Percentiles rank a stretch among this genome's conserved stretches.
Evolutionary conservation across 23 tunicate species (phyloP).

Genomic region (Aplidium turbinatum): DNA sequence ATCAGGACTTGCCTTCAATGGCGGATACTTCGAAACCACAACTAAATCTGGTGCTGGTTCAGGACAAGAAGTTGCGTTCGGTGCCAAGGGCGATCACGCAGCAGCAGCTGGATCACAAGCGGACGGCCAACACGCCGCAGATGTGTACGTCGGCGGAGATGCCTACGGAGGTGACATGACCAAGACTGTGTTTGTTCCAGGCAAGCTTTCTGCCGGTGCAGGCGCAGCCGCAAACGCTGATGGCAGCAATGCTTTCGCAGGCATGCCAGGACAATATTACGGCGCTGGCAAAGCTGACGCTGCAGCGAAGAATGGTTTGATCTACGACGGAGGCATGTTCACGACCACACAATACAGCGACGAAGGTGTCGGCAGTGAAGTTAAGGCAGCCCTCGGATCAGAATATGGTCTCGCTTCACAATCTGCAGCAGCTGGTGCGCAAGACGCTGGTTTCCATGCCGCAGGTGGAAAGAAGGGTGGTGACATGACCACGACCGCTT

Average conservation of each 20-base stretch:
- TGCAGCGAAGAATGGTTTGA: conserved; percentile 2
- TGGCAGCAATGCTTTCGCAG: background rate
- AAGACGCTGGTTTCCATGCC: conserved; percentile 10
- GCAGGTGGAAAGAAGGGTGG: conserved; percentile 53
- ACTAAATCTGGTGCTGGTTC: background rate
- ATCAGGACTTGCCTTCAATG: background rate
- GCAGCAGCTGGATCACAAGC: conserved; percentile 1
- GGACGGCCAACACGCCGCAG: background rate
- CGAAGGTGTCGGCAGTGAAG: background rate
- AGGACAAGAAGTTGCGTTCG: background rate
- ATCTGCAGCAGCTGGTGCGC: conserved; percentile 6
- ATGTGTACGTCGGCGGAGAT: background rate
- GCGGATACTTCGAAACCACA: conserved; percentile 1
- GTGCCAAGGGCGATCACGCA: conserved; percentile 1
- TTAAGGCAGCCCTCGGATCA: conserved; percentile 8
- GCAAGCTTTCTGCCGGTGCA: background rate
- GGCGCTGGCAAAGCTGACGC: background rate
- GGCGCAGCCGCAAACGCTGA: background rate
- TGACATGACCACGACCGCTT: conserved; percentile 7
- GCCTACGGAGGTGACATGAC: background rate
- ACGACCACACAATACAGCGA: background rate
- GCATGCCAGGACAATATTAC: conserved; percentile 6
- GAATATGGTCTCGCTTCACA: no score
- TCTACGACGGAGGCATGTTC: background rate
- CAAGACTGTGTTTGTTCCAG: conserved; percentile 8